Evolutionary conservation across 35 echinoderm and acorn worm genomes (phyloP), one percentile per base, ranked within the genome.

Genomic region (Nesometra sesokonis): DNA sequence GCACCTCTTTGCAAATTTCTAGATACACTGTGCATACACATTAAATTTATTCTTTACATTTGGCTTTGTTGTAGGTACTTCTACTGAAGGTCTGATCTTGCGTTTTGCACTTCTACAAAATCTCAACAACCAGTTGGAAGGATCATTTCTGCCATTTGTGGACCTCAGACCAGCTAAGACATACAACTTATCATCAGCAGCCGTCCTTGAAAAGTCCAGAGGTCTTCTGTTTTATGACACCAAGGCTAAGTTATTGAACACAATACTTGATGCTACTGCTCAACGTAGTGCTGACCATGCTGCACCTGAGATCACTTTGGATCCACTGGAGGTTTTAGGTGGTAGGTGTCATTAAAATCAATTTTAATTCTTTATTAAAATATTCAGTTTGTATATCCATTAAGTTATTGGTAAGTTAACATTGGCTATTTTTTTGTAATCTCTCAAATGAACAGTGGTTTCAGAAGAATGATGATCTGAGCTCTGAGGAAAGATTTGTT

Each of bases 71-170:
- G 13, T 57, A 93, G 92, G 88, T 19, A 39, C 87, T 23, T 84
- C 92, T 0, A 82, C 78, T 5, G 92, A 88, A 40, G 82, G 57
- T 34, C 84, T 93, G 34, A 79, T 88, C 11, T 82, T 93, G 17
- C 92, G 92, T 23, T 93, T 87, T 35, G 88, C 92, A 80, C 82
- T 93, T 19, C 85, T 93, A 31, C 92, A 93, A 57, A 90, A 88
- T 13, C 88, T 93, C n/a, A 93, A 90, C 80, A 83, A 85, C 84
- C 90, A 89, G 76, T 57, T 93, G 19, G 88, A 93, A 47, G 34
- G 47, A 11, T 89, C 83, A 39, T 87, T 93, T 85, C 57, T 93
- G 57, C 92, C 91, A 0, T 37, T 93, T 36, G 92, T 89, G 82
- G 92, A 93, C 82, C 88, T 93, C 46, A 84, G 92, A 87, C 92